A percentile compares a stretch with the other conserved stretches of the same genome.
Evolutionary conservation across 2,113 vertebrate genomes (phyloP).

Genomic region (Myocastor coypus): DNA sequence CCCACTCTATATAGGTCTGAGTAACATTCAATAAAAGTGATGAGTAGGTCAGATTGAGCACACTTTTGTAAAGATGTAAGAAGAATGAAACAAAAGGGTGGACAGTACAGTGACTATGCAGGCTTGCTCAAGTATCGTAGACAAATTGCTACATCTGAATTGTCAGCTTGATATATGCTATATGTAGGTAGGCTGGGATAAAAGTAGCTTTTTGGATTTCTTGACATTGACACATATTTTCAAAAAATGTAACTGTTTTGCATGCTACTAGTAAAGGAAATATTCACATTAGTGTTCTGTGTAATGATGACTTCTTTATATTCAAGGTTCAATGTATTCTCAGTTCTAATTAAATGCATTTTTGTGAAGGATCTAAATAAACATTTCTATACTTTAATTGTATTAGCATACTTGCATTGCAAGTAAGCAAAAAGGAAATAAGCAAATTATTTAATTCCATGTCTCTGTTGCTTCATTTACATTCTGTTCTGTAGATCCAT

Average conservation of each 20-base stretch:
- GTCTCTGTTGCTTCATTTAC: slow-evolving; percentile 32
- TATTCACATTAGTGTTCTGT: background rate
- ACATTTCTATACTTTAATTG: slow-evolving; percentile 14
- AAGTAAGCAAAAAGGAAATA: background rate
- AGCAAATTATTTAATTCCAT: slow-evolving; percentile 6
- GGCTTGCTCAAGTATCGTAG: background rate
- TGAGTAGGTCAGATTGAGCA: background rate
- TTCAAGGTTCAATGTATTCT: slow-evolving; percentile 42
- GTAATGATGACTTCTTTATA: background rate
- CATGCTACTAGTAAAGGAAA: slow-evolving; percentile 32
- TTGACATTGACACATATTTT: slow-evolving; percentile 30
- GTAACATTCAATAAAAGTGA: background rate
- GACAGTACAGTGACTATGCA: background rate
- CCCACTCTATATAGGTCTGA: background rate
- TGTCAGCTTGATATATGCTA: background rate
- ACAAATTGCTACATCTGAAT: background rate
- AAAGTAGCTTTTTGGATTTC: background rate
- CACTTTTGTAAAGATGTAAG: background rate
- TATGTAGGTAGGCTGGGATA: background rate
- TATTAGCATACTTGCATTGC: background rate
- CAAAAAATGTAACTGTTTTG: background rate
- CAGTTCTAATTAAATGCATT: slow-evolving; percentile 16
- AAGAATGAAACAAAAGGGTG: background rate
- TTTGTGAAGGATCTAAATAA: background rate
- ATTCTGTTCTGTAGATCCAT: background rate